phyloP scores from a whole-genome alignment of 2,113 vertebrate genomes.

The western clawed frog (Xenopus tropicalis) region UCB_Xtro_10.0 CM004452.2:5621501-5622000 shows the following conservation, averaged over 20 bases:
- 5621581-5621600: not conserved
- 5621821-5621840: constrained; percentile 26
- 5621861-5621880: too few species aligned
- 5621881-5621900: too few species aligned
- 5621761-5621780: constrained; percentile 53
- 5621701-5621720: constrained; percentile 59
- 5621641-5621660: not conserved
- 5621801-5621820: constrained; percentile 70
- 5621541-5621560: not conserved
- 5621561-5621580: not conserved
- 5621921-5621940: too few species aligned
- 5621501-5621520: too few species aligned
- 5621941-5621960: too few species aligned
- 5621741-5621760: constrained; percentile 59
- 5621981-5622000: too few species aligned
- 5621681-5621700: not conserved
- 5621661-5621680: accelerated
- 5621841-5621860: too few species aligned
- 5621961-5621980: too few species aligned
- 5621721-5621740: constrained; percentile 65
- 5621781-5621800: constrained; percentile 61
- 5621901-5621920: too few species aligned
- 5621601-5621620: not conserved
- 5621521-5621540: not conserved
- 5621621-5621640: not conserved